phyloP scores from a whole-genome alignment of 92 coral and sea anemone species.

The Epizoanthus fatuus region DNA sequence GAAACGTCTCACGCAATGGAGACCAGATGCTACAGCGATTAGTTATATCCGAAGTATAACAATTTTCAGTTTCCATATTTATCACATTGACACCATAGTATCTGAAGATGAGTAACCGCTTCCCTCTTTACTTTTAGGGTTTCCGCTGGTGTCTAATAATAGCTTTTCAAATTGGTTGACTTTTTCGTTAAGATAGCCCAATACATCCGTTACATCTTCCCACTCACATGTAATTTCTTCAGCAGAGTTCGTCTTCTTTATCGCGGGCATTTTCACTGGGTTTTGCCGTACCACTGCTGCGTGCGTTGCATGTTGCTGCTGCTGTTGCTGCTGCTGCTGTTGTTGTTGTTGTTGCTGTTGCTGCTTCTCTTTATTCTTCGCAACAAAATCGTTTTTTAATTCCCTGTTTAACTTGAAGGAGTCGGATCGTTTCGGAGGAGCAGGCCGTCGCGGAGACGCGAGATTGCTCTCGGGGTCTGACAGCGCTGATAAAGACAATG shows the following conservation, averaged over 20 bases:
- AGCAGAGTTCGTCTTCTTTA: slow-evolving; percentile 61
- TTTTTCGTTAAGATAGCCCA: slow-evolving; percentile 91
- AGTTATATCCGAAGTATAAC: neutral
- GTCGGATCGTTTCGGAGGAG: slow-evolving; percentile 92
- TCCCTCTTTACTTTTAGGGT: slow-evolving; percentile 66
- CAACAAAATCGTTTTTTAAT: slow-evolving; percentile 57
- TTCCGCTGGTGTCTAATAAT: slow-evolving; percentile 85
- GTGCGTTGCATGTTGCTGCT: slow-evolving; percentile 26
- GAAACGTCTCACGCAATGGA: slow-evolving; percentile 23
- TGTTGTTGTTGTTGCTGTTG: slow-evolving; percentile 2
- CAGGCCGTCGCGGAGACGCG: slow-evolving; percentile 69
- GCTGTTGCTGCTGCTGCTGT: slow-evolving; percentile 9
- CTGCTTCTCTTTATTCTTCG: slow-evolving; percentile 72
- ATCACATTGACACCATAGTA: slow-evolving; percentile 71
- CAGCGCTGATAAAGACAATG: slow-evolving; percentile 22
- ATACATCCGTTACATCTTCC: slow-evolving; percentile 95
- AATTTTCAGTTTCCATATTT: neutral
- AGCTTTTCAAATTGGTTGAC: slow-evolving; percentile 93
- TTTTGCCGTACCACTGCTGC: slow-evolving; percentile 38
- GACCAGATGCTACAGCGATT: neutral
- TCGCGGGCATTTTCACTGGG: slow-evolving; percentile 49
- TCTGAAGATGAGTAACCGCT: slow-evolving; percentile 89
- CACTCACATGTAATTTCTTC: slow-evolving; percentile 80
- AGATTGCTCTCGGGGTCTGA: slow-evolving; percentile 57
- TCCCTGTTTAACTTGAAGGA: slow-evolving; percentile 82